Base-by-base conservation (phyloP, 2,888 invertebrate species). In the Microplitis deprimator region DNA sequence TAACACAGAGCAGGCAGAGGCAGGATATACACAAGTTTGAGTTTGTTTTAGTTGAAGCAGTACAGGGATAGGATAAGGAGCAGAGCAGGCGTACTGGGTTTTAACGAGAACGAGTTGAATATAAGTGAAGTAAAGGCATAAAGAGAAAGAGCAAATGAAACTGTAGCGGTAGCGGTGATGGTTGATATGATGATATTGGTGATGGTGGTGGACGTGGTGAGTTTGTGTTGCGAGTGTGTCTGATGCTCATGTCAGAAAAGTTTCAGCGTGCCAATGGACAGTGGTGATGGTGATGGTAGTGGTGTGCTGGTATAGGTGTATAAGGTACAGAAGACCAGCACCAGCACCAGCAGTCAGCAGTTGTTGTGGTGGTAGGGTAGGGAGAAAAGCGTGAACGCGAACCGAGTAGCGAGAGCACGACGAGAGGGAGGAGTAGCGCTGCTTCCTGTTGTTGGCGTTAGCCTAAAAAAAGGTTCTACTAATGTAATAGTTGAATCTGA, bases 371-470 rank as follows among this genome's bases (percentile, higher is more conserved):
- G 29, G 29, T 29, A 62, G 67, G 68, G 40, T 65, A 72, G 60
- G 73, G 79, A 78, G 81, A 50, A n/a, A 59, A 76, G 71, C 76
- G 72, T 60, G 68, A 72, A 60, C 17, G 67, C 39, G 29, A 29
- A 29, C 29, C 29, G 29, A 29, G 29, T 29, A 29, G 3, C 50
- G 39, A 50, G 50, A 50, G 50, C 50, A 50, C 50, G 50, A 50
- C 50, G 50, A 73, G 62, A 79, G 80, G 79, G 82, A 82, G 83
- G 82, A 81, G 84, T 81, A 83, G 82, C 82, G 83, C 83, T 84
- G 85, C 86, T 87, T 87, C 86, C 86, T 86, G 87, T 86, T 83
- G 84, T 85, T 84, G 84, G 85, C 83, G 84, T 83, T 86, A 84
- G 85, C 84, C 86, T 86, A 82, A 86, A 86, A 85, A 83, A 83